Conservation (phyloP, 2,113 vertebrate species). For the Sylvia atricapilla region DNA sequence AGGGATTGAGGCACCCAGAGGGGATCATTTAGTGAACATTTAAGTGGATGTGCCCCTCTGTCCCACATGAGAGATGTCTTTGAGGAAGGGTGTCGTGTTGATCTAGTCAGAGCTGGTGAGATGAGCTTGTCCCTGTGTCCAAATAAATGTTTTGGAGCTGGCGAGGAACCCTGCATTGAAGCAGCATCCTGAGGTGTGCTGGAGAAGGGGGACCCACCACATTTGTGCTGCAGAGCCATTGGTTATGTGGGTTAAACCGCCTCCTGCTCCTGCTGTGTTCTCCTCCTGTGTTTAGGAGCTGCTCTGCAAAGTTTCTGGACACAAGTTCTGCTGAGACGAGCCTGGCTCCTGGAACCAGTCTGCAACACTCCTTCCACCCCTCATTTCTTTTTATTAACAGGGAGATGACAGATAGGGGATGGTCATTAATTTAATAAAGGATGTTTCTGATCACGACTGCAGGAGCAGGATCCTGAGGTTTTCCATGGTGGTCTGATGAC, state of each 20-base stretch:
- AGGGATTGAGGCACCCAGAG: not conserved
- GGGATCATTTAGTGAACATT: not conserved
- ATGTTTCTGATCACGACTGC: constrained; percentile 9
- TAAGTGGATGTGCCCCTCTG: not conserved
- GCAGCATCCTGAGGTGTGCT: rapidly evolving
- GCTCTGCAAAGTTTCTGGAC: not conserved
- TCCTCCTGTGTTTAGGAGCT: not conserved
- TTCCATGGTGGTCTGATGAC: constrained; percentile 21
- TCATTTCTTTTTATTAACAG: not conserved
- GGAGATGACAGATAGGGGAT: not conserved
- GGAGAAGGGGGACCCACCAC: not conserved
- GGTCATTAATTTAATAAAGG: constrained; percentile 17
- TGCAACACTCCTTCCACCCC: not conserved
- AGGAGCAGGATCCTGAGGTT: not conserved
- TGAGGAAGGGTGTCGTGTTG: not conserved
- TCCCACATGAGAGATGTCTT: not conserved
- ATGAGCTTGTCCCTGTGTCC: not conserved
- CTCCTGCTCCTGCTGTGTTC: rapidly evolving
- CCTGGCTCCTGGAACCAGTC: not conserved
- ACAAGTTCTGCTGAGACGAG: not conserved
- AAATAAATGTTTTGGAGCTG: not conserved
- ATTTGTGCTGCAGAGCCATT: not conserved
- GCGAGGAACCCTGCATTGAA: not conserved
- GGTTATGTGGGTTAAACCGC: not conserved
- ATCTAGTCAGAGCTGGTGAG: not conserved